Evolutionary conservation across 2,797 vertebrate genomes (phyloP).

Genomic region (Lacerta bilineata): DNA sequence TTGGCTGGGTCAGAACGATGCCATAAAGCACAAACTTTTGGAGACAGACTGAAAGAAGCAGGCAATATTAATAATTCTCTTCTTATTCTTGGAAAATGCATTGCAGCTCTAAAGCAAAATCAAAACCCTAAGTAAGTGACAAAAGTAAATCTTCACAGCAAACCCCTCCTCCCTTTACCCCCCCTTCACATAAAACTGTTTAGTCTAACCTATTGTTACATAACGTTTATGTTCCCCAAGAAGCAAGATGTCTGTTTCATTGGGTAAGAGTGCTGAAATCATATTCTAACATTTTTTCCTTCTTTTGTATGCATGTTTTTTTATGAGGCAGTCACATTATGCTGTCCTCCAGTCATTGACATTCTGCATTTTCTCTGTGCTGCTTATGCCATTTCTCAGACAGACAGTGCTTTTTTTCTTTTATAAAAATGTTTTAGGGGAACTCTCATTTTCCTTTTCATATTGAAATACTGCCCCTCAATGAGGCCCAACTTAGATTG

Average conservation of each 20-base stretch:
- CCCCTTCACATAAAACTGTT: background rate
- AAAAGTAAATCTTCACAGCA: slow-evolving; percentile 5
- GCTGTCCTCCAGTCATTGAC: too few species aligned
- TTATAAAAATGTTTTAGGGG: too few species aligned
- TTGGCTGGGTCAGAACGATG: slow-evolving; percentile 93
- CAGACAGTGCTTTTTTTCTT: too few species aligned
- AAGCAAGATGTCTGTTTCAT: background rate
- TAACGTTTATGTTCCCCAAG: background rate
- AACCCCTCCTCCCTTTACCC: too few species aligned
- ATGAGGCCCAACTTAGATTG: too few species aligned
- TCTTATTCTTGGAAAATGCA: slow-evolving; percentile 93
- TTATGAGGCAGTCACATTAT: too few species aligned
- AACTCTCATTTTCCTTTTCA: too few species aligned
- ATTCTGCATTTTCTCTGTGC: too few species aligned
- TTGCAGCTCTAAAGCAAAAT: slow-evolving; percentile 87
- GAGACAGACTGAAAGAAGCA: slow-evolving; percentile 91
- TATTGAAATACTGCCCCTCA: too few species aligned
- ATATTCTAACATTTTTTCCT: background rate
- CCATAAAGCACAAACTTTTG: slow-evolving; percentile 90
- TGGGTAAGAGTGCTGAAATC: background rate
- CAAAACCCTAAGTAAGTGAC: slow-evolving; percentile 85
- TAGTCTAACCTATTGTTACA: background rate
- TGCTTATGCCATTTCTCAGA: too few species aligned
- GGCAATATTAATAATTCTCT: slow-evolving; percentile 94
- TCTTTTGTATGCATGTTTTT: too few species aligned